A percentile compares a stretch with the other conserved stretches of the same genome.
Conservation (phyloP, 2,797 vertebrate species). For the Sciaenops ocellatus region DNA sequence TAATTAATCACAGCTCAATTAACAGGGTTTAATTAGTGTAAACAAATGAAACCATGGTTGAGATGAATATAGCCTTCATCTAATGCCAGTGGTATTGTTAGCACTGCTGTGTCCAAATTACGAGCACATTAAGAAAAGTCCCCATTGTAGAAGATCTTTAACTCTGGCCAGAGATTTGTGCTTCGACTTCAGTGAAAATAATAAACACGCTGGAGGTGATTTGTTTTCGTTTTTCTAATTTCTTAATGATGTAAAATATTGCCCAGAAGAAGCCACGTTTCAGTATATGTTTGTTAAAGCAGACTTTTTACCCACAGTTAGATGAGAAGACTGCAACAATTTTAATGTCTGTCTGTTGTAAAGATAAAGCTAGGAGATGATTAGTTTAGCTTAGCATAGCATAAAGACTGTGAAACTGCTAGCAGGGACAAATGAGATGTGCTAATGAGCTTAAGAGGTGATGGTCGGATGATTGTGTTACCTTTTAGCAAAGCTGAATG, state of each 20-base stretch:
- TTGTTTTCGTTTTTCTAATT: neutral
- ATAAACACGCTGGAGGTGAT: neutral
- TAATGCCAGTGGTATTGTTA: constrained; percentile 17
- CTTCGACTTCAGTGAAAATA: neutral
- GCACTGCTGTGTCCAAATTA: constrained; percentile 17
- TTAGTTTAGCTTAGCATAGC: neutral
- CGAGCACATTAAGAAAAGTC: constrained; percentile 9
- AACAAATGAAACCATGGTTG: constrained; percentile 34
- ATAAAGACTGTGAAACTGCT: neutral
- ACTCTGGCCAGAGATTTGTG: neutral
- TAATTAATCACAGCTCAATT: constrained; percentile 40
- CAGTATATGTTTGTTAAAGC: neutral
- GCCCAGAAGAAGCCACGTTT: neutral
- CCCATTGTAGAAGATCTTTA: constrained; percentile 1
- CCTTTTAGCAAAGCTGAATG: neutral
- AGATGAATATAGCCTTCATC: constrained; percentile 35
- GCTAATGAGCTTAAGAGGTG: neutral
- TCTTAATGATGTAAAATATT: neutral
- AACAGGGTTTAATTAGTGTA: constrained; percentile 53
- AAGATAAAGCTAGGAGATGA: neutral
- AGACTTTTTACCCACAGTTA: neutral
- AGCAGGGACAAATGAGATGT: neutral
- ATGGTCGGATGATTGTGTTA: neutral
- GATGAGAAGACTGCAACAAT: neutral
- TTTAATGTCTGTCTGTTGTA: neutral